Evolutionary conservation across 2,797 vertebrate species (phyloP).

Genomic region (Apogon hyalosoma): DNA sequence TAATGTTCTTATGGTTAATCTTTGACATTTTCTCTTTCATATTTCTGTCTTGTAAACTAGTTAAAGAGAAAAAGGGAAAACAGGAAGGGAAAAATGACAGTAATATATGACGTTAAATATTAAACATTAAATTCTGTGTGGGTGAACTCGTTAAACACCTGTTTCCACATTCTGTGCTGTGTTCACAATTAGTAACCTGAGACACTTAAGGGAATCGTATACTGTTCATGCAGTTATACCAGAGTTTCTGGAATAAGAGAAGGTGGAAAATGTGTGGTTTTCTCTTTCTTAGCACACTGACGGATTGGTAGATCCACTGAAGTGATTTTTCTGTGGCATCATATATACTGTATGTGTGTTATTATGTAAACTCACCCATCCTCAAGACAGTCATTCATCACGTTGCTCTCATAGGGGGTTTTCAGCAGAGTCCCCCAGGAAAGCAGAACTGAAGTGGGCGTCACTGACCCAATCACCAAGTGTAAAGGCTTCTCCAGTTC

Average conservation of each 20-base stretch:
- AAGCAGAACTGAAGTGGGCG: constrained; percentile 91
- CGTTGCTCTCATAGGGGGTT: constrained; percentile 89
- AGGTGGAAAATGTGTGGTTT: constrained; percentile 18
- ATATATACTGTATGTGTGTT: no score
- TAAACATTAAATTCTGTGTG: constrained; percentile 10
- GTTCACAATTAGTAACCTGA: constrained; percentile 46
- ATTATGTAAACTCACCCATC: constrained; percentile 84
- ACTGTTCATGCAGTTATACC: constrained; percentile 32
- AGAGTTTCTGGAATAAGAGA: constrained; percentile 27
- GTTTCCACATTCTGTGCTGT: constrained; percentile 34
- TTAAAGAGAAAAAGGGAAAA: no score
- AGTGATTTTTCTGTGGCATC: neutral
- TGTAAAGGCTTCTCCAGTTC: constrained; percentile 91
- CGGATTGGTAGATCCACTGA: neutral
- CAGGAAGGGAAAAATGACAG: no score
- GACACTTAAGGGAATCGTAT: constrained; percentile 48
- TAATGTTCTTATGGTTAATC: no score
- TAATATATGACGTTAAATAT: no score
- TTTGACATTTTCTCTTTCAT: no score
- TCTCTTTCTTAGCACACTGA: constrained; percentile 12
- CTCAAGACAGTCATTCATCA: constrained; percentile 90
- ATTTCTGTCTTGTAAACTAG: neutral
- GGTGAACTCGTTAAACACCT: constrained; percentile 58
- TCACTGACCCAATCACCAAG: constrained; percentile 90
- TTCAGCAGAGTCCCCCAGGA: constrained; percentile 94